Conservation (phyloP, 2,113 vertebrate genomes). For the Tenrec ecaudatus region DNA sequence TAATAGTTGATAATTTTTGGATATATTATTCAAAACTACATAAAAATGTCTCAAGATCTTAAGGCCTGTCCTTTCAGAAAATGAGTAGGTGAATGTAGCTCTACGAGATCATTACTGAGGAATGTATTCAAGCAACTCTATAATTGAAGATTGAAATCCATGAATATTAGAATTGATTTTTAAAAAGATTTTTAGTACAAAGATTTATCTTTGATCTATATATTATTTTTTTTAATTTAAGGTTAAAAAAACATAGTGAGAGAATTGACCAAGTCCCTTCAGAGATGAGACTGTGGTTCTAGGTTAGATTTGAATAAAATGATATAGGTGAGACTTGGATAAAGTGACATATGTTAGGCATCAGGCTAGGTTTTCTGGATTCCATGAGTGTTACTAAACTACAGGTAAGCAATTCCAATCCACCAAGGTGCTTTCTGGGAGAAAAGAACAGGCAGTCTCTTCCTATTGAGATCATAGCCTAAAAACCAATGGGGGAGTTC, state of each 20-base stretch:
- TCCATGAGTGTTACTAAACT: neutral
- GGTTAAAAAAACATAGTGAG: no score
- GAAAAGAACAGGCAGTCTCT: neutral
- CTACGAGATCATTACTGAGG: neutral
- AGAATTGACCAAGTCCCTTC: no score
- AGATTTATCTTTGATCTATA: neutral
- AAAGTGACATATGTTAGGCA: neutral
- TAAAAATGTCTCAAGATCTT: neutral
- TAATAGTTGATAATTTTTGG: neutral
- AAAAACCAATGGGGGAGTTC: neutral
- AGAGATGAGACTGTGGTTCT: neutral
- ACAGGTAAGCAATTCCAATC: neutral
- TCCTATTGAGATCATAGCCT: neutral
- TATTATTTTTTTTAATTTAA: no score
- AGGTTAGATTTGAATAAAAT: neutral
- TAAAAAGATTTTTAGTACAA: neutral
- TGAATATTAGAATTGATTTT: neutral
- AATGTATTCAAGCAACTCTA: neutral
- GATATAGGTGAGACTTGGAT: neutral
- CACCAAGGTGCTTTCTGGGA: neutral
- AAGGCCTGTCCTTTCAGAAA: neutral
- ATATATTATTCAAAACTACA: neutral
- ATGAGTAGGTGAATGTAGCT: neutral
- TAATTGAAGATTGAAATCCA: neutral
- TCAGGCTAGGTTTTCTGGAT: neutral